phyloP scores from a whole-genome alignment of 2,797 vertebrate species.

The Podarcis siculus region DNA sequence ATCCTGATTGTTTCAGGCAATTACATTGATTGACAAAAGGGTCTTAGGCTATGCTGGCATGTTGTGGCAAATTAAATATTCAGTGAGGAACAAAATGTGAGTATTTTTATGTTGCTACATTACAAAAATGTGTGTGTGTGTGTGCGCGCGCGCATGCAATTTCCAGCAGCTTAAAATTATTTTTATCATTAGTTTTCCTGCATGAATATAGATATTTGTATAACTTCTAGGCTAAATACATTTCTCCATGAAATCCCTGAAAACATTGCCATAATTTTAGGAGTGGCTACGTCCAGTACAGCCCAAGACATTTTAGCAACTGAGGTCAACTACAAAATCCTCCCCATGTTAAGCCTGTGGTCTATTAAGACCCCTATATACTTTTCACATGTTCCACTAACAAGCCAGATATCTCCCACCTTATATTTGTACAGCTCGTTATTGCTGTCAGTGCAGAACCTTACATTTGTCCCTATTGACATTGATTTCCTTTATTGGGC shows the following conservation, averaged over 20 bases:
- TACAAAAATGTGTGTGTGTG: background rate
- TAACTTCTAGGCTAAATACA: background rate
- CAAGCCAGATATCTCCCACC: no score
- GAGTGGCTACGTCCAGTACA: background rate
- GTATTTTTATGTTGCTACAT: background rate
- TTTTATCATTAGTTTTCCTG: background rate
- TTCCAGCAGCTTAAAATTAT: background rate
- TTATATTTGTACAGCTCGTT: no score
- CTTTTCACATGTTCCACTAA: no score
- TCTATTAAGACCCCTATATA: no score
- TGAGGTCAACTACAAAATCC: no score
- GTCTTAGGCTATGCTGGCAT: constrained; percentile 59
- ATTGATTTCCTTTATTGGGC: no score
- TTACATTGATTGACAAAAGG: constrained; percentile 60
- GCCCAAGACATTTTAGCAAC: no score
- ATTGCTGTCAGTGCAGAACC: no score
- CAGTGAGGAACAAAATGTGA: constrained; percentile 43
- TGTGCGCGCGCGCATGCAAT: background rate
- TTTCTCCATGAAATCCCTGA: background rate
- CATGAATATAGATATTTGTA: background rate
- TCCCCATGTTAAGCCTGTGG: no score
- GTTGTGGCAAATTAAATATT: constrained; percentile 48
- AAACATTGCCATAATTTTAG: background rate
- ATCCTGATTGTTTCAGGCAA: constrained; percentile 61
- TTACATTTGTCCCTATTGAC: no score